Evolutionary conservation across 92 coral and sea anemone species (phyloP).

Genomic region (Epizoanthus illoricatus): DNA sequence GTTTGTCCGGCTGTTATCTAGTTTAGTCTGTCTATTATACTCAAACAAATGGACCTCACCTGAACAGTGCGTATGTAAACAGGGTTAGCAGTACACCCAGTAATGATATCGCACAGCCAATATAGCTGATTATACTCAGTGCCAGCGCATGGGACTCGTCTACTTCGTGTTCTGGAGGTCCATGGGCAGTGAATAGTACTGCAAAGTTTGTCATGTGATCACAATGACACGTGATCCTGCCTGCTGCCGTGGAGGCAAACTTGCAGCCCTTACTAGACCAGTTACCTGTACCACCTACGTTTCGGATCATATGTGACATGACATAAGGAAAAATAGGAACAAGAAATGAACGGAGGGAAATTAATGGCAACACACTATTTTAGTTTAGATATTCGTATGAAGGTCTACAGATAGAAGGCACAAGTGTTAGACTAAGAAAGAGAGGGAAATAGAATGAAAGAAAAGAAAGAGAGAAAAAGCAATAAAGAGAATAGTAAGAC

Average conservation of each 20-base stretch:
- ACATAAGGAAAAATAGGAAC: no score
- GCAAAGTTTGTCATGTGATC: slow-evolving; percentile 58
- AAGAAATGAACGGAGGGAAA: neutral
- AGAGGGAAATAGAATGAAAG: no score
- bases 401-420: no score
- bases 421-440: no score
- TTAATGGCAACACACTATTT: neutral
- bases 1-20: no score
- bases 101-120: slow-evolving; percentile 88
- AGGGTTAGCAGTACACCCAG: slow-evolving; percentile 75
- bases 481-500: no score
- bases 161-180: slow-evolving; percentile 16
- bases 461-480: no score
- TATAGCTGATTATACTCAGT: slow-evolving; percentile 70
- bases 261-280: slow-evolving; percentile 49
- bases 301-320: neutral
- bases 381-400: neutral
- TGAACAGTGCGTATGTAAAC: slow-evolving; percentile 72
- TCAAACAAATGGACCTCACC: neutral
- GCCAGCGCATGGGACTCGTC: slow-evolving; percentile 50
- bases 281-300: slow-evolving; percentile 19
- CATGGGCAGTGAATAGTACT: slow-evolving; percentile 27
- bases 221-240: slow-evolving; percentile 52
- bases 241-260: slow-evolving; percentile 11
- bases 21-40: neutral